Evolutionary conservation across 1,140 invertebrate species (phyloP), one percentile per base, ranked within the genome.

Genomic region (Hestina assimilis): DNA sequence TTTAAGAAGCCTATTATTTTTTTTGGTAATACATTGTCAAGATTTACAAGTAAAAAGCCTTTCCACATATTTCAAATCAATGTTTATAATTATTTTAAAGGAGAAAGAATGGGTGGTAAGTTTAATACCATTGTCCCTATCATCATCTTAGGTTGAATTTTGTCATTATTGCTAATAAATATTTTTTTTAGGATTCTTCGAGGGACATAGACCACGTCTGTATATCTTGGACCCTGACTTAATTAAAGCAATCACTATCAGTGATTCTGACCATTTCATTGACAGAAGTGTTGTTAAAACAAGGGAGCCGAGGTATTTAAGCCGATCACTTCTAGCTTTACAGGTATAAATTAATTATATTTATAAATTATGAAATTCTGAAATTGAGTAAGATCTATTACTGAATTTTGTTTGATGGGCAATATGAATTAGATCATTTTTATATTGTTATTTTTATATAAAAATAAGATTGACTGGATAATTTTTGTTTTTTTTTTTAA

Each of bases 221-320:
- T 72, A 87, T 23, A 40, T 91, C 0, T 61, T 84, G 57, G 90
- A 91, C 66, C 84, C 89, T 6, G 89, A 92, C 2, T 50, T 92
- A 7, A 88, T 92, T 0, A 92, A 91, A 72, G 62, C 79, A 20
- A 65, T 92, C 23, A 76, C 89, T 35, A 89, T 92, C 17, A 83
- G 87, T 64, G 91, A 92, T 70, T 92, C 91, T 72, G 89, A 91
- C 55, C 69, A 90, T 75, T 92, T 92, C 60, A 72, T 83, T 6
- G 90, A 92, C 57, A 69, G 90, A 52, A 74, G 69, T 45, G 59
- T 62, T 9, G 28, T 88, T 6, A 63, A 58, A n/a, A 72, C 60
- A 8, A 79, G 63, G 15, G 65, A 77, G 54, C 76, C 85, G n/a
- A 65, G 61, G 62, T 86, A 78, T 59, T 41, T 75, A 11, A 79